Evolutionary conservation across 2,888 invertebrate species (phyloP).

Genomic region (Ophion slaviceki): DNA sequence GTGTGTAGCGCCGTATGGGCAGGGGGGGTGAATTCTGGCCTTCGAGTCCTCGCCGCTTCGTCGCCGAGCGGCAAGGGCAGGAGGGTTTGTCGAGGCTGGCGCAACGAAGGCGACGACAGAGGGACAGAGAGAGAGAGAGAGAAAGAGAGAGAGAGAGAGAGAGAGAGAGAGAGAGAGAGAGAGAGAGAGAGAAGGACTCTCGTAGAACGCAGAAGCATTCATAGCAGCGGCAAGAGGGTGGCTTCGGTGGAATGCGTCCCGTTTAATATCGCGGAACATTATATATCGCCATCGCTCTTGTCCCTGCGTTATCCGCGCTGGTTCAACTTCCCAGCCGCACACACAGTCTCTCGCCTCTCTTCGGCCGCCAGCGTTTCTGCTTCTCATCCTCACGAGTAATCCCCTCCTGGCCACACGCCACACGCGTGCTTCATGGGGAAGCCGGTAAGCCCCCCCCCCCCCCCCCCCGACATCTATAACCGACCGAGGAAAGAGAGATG

Average conservation of each 20-base stretch:
- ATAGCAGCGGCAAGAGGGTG: constrained; percentile 80
- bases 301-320: constrained; percentile 76
- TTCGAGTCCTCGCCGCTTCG: constrained; percentile 46
- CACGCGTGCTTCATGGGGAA: constrained; percentile 59
- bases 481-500: constrained; percentile 40
- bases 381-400: constrained; percentile 40
- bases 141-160: constrained; percentile 61
- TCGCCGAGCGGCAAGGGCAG: constrained; percentile 24
- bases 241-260: constrained; percentile 83
- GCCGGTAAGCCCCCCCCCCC: constrained; percentile 43
- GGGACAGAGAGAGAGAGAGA: constrained; percentile 61
- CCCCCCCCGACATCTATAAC: constrained; percentile 27
- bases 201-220: constrained; percentile 80
- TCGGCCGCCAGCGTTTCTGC: constrained; percentile 51
- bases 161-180: constrained; percentile 62
- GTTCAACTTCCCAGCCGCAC: constrained; percentile 32
- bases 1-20: neutral
- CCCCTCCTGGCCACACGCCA: constrained; percentile 64
- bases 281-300: constrained; percentile 82
- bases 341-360: constrained; percentile 48
- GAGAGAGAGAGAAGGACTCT: constrained; percentile 69
- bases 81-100: constrained; percentile 44
- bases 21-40: constrained; percentile 42
- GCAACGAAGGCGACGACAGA: constrained; percentile 37
- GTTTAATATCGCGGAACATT: constrained; percentile 84